These are phyloP conservation scores for Neosilurus hyrtlii DNA, from an alignment of 2,797 vertebrate species.

Conservation along the genomic window DNA sequence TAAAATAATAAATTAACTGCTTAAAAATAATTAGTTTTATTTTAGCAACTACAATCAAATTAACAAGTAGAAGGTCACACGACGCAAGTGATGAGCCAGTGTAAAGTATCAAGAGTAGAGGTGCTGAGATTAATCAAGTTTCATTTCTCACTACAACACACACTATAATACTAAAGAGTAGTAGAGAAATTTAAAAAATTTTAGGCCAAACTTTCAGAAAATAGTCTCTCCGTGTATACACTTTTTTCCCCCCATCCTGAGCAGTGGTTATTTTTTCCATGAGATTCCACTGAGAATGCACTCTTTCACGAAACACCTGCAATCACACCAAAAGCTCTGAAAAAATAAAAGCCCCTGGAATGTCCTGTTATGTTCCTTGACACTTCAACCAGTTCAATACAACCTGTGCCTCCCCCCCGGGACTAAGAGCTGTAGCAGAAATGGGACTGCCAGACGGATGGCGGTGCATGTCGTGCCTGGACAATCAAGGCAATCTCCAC, in stretches of 20 bases:
- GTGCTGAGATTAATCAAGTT: not conserved
- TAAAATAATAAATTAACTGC: not conserved
- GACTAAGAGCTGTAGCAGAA: constrained; percentile 38
- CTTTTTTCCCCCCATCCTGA: not conserved
- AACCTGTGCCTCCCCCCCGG: constrained; percentile 23
- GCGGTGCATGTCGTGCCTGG: constrained; percentile 36
- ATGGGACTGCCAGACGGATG: constrained; percentile 39
- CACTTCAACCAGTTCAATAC: constrained; percentile 37
- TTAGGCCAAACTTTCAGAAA: not conserved
- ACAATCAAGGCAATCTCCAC: constrained; percentile 26
- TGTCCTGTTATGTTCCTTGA: constrained; percentile 37
- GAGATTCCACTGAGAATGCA: not conserved
- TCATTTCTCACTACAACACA: not conserved
- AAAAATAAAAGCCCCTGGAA: constrained; percentile 22
- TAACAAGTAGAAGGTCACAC: not conserved
- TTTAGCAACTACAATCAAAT: not conserved
- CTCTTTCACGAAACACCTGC: not conserved
- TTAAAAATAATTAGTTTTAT: not conserved
- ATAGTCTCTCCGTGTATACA: not conserved
- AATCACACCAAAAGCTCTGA: constrained; percentile 7
- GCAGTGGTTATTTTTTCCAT: not conserved
- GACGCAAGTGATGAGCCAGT: not conserved
- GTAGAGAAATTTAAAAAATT: no score
- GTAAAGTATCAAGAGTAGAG: constrained; percentile 2
- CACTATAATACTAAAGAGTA: not conserved